Percentiles rank a stretch among this genome's conserved stretches.
Conservation (phyloP, 2,888 invertebrate species). For the Apodemia mormo region DNA sequence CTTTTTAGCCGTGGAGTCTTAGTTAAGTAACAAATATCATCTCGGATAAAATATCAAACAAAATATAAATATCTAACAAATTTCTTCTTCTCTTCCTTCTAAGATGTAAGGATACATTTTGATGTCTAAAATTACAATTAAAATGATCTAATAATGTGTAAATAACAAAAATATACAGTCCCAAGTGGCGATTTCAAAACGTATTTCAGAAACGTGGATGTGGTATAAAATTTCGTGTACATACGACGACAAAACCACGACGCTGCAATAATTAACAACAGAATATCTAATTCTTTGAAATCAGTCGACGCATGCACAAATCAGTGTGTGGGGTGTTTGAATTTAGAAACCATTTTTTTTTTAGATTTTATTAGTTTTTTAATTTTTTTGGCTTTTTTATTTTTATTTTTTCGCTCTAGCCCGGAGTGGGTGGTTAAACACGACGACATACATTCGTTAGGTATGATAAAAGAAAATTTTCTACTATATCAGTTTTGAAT, state of each 20-base stretch:
- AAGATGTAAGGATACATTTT: neutral
- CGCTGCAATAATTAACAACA: neutral
- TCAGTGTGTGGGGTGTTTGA: conserved; percentile 28
- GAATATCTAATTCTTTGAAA: neutral
- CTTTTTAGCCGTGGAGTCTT: too few species aligned
- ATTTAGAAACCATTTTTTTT: conserved; percentile 52
- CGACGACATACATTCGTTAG: conserved; percentile 67
- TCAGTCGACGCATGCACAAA: conserved; percentile 1
- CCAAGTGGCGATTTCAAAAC: conserved; percentile 10
- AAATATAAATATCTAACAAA: too few species aligned
- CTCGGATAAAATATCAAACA: neutral
- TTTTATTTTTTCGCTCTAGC: conserved; percentile 60
- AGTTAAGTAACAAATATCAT: neutral
- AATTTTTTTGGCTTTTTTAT: conserved; percentile 49
- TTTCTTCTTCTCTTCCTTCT: too few species aligned
- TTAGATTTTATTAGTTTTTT: conserved; percentile 42
- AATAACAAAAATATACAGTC: conserved; percentile 7
- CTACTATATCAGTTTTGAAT: conserved; percentile 60
- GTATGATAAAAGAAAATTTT: conserved; percentile 52
- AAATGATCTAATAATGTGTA: neutral
- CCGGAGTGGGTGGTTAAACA: conserved; percentile 71
- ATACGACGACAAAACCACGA: neutral
- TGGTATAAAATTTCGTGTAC: conserved; percentile 2
- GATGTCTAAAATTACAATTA: neutral
- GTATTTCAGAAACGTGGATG: conserved; percentile 14